phyloP scores from a whole-genome alignment of 2,888 invertebrate species.

The Amiota minor region DNA sequence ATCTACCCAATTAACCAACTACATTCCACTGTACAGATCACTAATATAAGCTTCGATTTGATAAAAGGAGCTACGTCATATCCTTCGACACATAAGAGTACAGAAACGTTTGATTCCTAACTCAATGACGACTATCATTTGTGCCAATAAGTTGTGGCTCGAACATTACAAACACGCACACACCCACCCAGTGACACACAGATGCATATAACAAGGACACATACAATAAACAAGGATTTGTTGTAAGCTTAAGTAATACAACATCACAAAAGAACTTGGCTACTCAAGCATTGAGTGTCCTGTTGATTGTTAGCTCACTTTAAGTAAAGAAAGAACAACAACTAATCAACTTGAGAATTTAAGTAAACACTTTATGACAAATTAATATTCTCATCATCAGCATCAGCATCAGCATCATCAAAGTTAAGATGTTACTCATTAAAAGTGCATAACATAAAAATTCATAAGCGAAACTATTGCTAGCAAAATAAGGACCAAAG shows the following conservation, averaged over 20 bases:
- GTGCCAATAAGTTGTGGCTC: not conserved
- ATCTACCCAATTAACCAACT: too few species aligned
- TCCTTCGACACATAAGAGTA: not conserved
- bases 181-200: not conserved
- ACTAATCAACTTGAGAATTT: not conserved
- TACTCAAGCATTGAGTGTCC: not conserved
- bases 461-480: not conserved
- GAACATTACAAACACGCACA: not conserved
- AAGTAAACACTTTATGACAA: slow-evolving; percentile 1
- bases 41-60: too few species aligned
- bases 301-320: not conserved
- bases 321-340: not conserved
- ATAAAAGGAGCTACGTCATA: not conserved
- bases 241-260: slow-evolving; percentile 45
- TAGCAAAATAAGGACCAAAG: not conserved
- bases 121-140: slow-evolving; percentile 4
- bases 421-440: not conserved
- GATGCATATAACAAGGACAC: not conserved
- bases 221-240: not conserved
- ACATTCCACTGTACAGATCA: too few species aligned
- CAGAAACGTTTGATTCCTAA: slow-evolving; percentile 1
- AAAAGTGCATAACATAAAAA: slow-evolving; percentile 7
- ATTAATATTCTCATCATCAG: slow-evolving; percentile 1
- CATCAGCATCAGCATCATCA: too few species aligned
- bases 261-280: slow-evolving; percentile 38